Conservation (phyloP, 2,797 vertebrate genomes). For the Acanthurus lineatus region DNA sequence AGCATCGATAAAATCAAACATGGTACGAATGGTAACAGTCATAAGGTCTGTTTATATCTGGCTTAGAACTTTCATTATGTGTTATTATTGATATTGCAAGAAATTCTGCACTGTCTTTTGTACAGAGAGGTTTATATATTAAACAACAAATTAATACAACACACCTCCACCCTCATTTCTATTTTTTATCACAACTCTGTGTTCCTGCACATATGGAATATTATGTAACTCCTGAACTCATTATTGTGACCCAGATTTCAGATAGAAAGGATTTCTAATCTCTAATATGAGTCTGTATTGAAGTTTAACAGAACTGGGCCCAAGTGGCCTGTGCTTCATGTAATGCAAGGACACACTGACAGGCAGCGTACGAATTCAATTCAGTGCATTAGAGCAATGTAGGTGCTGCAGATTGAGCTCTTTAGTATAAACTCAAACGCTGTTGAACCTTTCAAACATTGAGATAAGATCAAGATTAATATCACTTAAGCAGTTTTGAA, state of each 20-base stretch:
- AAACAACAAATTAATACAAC: conserved; percentile 2
- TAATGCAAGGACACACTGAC: neutral
- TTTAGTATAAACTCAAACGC: neutral
- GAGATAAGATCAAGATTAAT: neutral
- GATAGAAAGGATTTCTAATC: conserved; percentile 68
- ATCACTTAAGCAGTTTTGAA: neutral
- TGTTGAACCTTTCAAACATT: neutral
- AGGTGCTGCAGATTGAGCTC: neutral
- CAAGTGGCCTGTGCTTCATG: conserved; percentile 17
- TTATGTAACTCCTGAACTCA: conserved; percentile 69
- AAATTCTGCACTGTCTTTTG: neutral
- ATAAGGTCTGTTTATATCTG: conserved; percentile 19
- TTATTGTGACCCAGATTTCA: conserved; percentile 74
- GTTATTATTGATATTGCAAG: conserved; percentile 27
- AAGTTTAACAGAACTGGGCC: conserved; percentile 59
- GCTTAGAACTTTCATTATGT: neutral
- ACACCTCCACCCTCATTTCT: conserved; percentile 1
- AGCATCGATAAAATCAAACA: too few relatives aligned
- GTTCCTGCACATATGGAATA: conserved; percentile 65
- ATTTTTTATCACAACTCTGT: conserved; percentile 11
- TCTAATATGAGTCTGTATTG: conserved; percentile 57
- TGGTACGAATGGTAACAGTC: neutral
- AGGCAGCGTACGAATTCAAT: conserved; percentile 3
- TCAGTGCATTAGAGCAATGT: neutral
- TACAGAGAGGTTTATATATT: conserved; percentile 6